phyloP scores from a whole-genome alignment of 2,888 invertebrate species.

The Meghimatium bilineatum region DNA sequence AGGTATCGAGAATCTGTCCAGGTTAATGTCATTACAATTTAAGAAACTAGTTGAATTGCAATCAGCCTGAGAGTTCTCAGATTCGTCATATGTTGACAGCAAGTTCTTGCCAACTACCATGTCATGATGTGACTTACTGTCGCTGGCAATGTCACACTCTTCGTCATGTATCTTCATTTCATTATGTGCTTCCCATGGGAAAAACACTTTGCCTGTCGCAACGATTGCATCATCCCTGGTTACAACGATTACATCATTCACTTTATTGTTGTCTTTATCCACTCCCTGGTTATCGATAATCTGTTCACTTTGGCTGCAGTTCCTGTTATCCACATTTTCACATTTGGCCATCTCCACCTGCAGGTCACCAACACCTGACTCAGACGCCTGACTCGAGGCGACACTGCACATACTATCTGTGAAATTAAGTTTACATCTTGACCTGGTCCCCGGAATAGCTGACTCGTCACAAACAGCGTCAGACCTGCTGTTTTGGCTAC shows the following conservation, averaged over 20 bases:
- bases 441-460: no score
- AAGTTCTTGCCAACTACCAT: background rate
- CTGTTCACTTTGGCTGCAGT: background rate
- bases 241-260: background rate
- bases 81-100: no score
- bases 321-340: background rate
- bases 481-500: no score
- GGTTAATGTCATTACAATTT: no score
- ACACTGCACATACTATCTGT: no score
- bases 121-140: background rate
- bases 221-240: background rate
- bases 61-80: no score
- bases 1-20: no score
- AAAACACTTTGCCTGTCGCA: background rate
- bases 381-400: no score
- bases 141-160: background rate
- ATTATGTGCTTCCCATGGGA: slow-evolving; percentile 29
- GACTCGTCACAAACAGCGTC: background rate
- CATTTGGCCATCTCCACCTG: background rate
- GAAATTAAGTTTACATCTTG: no score
- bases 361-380: no score
- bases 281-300: no score
- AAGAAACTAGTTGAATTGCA: no score
- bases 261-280: background rate
- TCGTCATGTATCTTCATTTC: background rate